Conservation (phyloP, 2,797 vertebrate genomes). For the Ptychadena robeensis region DNA sequence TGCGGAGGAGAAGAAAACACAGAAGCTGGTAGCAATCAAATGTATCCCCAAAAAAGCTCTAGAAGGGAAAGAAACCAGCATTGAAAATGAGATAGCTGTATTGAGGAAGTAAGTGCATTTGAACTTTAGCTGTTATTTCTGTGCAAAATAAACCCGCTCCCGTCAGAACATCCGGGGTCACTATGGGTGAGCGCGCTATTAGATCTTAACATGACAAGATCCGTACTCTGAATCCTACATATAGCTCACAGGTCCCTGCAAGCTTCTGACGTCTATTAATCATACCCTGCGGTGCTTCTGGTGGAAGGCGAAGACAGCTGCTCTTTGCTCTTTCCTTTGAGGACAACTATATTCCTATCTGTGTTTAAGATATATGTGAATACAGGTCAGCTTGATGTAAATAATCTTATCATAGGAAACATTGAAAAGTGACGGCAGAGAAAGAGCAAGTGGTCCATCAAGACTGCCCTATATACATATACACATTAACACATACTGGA, state of each 20-base stretch:
- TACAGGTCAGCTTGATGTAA: too few relatives aligned
- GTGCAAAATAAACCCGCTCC: constrained; percentile 4
- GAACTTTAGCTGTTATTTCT: constrained; percentile 13
- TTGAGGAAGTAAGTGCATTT: constrained; percentile 88
- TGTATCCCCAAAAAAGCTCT: constrained; percentile 95
- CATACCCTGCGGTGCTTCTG: neutral
- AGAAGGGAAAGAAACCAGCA: constrained; percentile 94
- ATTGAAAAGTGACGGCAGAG: too few relatives aligned
- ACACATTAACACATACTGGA: too few relatives aligned
- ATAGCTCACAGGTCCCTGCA: neutral
- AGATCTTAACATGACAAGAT: constrained; percentile 12
- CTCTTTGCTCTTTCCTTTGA: neutral
- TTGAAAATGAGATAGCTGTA: constrained; percentile 97
- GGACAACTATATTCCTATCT: neutral
- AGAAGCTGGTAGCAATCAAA: constrained; percentile 90
- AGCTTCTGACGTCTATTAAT: neutral
- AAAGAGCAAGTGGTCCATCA: too few relatives aligned
- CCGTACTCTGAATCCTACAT: constrained; percentile 4
- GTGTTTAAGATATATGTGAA: too few relatives aligned
- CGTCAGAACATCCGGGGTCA: neutral
- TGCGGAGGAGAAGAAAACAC: constrained; percentile 91
- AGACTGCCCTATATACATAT: too few relatives aligned
- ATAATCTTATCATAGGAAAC: too few relatives aligned
- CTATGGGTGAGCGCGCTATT: neutral
- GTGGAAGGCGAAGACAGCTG: neutral